These are phyloP conservation scores for Romanogobio albipinnatus DNA, from an alignment of 2,113 vertebrate genomes.

Conservation along the genomic window DNA sequence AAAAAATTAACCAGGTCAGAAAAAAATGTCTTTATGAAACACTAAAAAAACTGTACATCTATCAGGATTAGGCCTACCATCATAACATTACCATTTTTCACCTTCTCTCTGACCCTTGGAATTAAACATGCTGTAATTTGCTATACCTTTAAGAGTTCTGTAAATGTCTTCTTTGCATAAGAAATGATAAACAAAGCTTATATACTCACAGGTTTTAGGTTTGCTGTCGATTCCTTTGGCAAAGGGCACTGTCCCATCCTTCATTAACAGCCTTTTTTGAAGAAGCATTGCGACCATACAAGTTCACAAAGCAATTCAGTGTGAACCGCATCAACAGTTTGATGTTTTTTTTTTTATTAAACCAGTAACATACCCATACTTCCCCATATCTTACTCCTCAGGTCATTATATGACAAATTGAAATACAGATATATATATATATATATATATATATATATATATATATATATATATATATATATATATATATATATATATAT, in stretches of 20 bases:
- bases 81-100: constrained; percentile 5
- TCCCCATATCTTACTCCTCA: background rate
- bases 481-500: too few species aligned
- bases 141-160: background rate
- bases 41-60: background rate
- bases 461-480: too few species aligned
- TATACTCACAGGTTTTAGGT: background rate
- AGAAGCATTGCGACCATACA: background rate
- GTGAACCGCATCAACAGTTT: background rate
- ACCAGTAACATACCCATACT: background rate
- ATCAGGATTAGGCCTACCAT: constrained; percentile 14
- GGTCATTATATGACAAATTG: background rate
- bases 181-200: background rate
- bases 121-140: background rate
- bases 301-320: too few species aligned
- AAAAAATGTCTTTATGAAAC: background rate
- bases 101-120: background rate
- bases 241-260: background rate
- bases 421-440: background rate
- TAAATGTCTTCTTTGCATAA: background rate
- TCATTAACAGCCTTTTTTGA: background rate
- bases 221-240: background rate
- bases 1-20: background rate
- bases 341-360: background rate
- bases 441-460: too few species aligned